Conservation (phyloP, 1,140 invertebrate species). For the Calosoma granatense region DNA sequence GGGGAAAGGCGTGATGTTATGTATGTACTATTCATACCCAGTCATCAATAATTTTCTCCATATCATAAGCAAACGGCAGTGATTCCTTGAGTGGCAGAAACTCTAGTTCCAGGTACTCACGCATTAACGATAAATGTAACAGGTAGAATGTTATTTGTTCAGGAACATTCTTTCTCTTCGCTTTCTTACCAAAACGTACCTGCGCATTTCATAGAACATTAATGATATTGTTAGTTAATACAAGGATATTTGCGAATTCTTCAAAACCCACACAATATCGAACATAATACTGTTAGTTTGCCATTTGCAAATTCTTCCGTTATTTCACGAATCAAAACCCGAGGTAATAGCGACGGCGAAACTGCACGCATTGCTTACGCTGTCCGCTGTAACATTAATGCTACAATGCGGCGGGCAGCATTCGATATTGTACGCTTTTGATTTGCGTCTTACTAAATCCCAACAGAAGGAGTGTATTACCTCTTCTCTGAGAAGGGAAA, state of each 20-base stretch:
- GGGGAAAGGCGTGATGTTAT: not conserved
- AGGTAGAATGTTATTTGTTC: slow-evolving; percentile 90
- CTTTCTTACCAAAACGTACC: slow-evolving; percentile 59
- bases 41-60: slow-evolving; percentile 71
- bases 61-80: slow-evolving; percentile 61
- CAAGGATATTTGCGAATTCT: not conserved
- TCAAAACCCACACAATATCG: slow-evolving; percentile 5
- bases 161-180: slow-evolving; percentile 50
- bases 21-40: slow-evolving; percentile 47
- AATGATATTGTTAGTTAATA: not conserved
- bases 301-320: not conserved
- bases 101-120: slow-evolving; percentile 90
- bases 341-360: too few relatives aligned
- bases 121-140: slow-evolving; percentile 80
- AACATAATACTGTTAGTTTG: not conserved
- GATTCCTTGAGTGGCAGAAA: slow-evolving; percentile 66
- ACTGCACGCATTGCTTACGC: too few relatives aligned
- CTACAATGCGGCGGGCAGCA: too few relatives aligned
- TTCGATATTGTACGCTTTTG: too few relatives aligned
- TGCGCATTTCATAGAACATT: slow-evolving; percentile 22
- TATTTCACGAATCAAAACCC: not conserved
- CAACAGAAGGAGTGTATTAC: slow-evolving; percentile 44
- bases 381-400: too few relatives aligned
- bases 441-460: too few relatives aligned
- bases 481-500: slow-evolving; percentile 85